A percentile compares a stretch with the other conserved stretches of the same genome.
Evolutionary conservation across 2,113 vertebrate genomes (phyloP).

Genomic region (Acrocephalus arundinaceus): DNA sequence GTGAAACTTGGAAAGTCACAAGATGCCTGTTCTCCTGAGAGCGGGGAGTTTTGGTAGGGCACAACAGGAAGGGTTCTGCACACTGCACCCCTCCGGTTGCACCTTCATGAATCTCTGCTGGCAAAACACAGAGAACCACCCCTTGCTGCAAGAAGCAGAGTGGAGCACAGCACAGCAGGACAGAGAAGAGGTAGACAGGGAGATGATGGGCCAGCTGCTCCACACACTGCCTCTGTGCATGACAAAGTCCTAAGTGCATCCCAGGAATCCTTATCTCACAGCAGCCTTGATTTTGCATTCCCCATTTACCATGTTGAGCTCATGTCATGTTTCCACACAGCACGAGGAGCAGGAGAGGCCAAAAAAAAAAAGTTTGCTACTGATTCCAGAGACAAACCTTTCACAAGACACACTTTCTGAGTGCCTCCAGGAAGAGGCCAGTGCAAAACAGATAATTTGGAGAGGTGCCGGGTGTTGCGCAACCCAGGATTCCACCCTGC

Average conservation of each 20-base stretch:
- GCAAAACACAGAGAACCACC: not conserved
- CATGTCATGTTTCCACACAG: fast-evolving
- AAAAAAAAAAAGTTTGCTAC: not conserved
- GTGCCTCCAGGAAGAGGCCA: not conserved
- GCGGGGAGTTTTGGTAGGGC: not conserved
- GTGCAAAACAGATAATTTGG: not conserved
- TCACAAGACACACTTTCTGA: not conserved
- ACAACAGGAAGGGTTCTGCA: not conserved
- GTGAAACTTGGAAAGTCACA: constrained; percentile 54
- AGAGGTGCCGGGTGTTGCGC: not conserved
- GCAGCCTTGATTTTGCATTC: not conserved
- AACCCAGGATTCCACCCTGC: not conserved
- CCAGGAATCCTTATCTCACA: not conserved
- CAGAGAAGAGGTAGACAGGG: not conserved
- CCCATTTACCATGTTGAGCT: not conserved
- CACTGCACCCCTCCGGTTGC: fast-evolving
- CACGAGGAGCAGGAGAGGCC: not conserved
- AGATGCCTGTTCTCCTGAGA: not conserved
- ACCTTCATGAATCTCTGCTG: not conserved
- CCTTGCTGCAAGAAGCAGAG: not conserved
- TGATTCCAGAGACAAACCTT: not conserved
- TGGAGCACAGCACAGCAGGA: not conserved
- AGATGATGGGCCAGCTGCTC: not conserved
- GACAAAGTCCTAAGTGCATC: not conserved
- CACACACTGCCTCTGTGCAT: fast-evolving